Evolutionary conservation across 2,888 invertebrate species (phyloP).

Genomic region (Eurytoma adleriae): DNA sequence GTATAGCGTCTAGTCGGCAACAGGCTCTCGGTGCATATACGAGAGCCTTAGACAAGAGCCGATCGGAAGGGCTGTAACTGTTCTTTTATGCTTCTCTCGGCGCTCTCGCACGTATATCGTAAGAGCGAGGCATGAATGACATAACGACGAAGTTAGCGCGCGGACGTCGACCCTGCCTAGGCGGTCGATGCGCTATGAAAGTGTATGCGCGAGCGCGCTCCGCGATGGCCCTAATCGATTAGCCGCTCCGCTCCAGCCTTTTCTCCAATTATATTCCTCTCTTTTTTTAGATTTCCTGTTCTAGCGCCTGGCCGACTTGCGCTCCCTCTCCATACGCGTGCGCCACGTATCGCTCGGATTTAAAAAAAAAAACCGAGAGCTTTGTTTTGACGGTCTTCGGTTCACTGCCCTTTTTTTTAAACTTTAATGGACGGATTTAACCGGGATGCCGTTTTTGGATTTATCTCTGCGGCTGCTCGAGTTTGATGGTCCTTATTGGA

Average conservation of each 20-base stretch:
- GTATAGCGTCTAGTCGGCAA: not conserved
- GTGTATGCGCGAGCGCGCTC: constrained; percentile 28
- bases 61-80: constrained; percentile 66
- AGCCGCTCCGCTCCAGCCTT: not conserved
- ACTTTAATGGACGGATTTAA: too few relatives aligned
- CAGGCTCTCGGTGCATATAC: not conserved
- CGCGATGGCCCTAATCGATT: constrained; percentile 56
- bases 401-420: too few relatives aligned
- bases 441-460: too few relatives aligned
- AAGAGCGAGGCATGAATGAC: constrained; percentile 71
- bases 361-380: constrained; percentile 1
- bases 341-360: not conserved
- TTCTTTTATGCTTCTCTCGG: constrained; percentile 67
- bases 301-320: not conserved
- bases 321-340: not conserved
- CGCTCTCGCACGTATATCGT: constrained; percentile 56
- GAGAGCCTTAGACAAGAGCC: constrained; percentile 3
- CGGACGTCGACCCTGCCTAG: constrained; percentile 71
- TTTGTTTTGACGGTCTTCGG: not conserved
- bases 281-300: constrained; percentile 32
- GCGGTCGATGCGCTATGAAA: constrained; percentile 35
- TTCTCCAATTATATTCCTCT: constrained; percentile 1
- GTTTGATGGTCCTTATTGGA: too few relatives aligned
- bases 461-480: too few relatives aligned
- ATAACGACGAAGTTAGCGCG: constrained; percentile 67